A percentile compares a stretch with the other conserved stretches of the same genome.
Conservation (phyloP, 2,113 vertebrate genomes). For the Malurus alboscapulatus region DNA sequence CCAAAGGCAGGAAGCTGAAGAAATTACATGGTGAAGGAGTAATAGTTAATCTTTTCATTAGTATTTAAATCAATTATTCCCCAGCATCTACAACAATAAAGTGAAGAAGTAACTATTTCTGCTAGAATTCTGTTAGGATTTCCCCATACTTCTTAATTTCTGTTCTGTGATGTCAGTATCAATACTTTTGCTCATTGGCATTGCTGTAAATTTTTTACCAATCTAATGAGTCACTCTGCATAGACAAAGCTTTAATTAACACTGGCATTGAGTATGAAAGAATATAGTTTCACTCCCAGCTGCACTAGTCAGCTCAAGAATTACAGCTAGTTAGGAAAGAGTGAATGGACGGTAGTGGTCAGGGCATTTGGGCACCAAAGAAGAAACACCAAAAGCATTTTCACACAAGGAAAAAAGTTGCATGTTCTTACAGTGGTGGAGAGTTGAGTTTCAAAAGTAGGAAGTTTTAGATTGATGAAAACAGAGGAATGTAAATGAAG, state of each 20-base stretch:
- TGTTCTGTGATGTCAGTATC: slow-evolving; percentile 23
- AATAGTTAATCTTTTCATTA: slow-evolving; percentile 49
- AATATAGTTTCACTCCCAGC: slow-evolving; percentile 1
- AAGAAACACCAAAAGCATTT: not conserved
- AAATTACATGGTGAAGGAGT: slow-evolving; percentile 8
- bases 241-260: slow-evolving; percentile 31
- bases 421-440: not conserved
- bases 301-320: slow-evolving; percentile 10
- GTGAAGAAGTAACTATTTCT: slow-evolving; percentile 11
- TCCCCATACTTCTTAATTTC: slow-evolving; percentile 18
- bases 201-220: slow-evolving; percentile 29
- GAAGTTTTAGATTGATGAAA: not conserved
- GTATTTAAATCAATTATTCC: slow-evolving; percentile 41
- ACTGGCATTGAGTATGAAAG: not conserved
- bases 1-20: slow-evolving; percentile 23
- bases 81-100: slow-evolving; percentile 31
- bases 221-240: slow-evolving; percentile 26
- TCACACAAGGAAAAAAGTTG: not conserved
- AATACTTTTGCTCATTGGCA: slow-evolving; percentile 31
- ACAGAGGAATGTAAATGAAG: not conserved
- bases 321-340: not conserved
- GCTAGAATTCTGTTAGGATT: slow-evolving; percentile 6
- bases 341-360: not conserved
- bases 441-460: not conserved
- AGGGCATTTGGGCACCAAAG: not conserved